Base-by-base conservation (phyloP, 2,888 invertebrate species). In the Platycheirus albimanus region DNA sequence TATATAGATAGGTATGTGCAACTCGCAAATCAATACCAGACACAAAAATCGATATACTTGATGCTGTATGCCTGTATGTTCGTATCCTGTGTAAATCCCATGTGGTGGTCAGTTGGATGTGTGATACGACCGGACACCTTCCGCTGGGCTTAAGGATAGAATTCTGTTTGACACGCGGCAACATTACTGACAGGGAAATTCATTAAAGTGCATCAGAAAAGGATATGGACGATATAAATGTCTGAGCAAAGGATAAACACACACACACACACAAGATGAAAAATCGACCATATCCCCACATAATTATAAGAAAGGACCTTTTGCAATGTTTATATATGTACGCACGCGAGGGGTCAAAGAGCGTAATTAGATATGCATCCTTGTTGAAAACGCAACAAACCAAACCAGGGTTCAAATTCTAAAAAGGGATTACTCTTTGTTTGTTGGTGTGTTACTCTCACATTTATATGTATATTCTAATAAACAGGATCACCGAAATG, bases 331-430 rank as follows among this genome's bases (percentile, higher is more conserved):
- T 78, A 64, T 56, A 13, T 63, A 38, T n/a, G n/a, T n/a, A n/a
- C n/a, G n/a, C n/a, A n/a, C n/a, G 30, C 69, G 6, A 72, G 64
- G 74, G 83, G 83, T 78, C 78, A 83, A 33, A 43, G 64, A 74
- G 78, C 78, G 69, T 78, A 83, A 83, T 83, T 83, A 83, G 83
- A 69, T 83, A 69, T 74, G 78, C 52, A 78, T 72, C 78, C 83
- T 69, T 83, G 64, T 70, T 64, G 51, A 67, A 71, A 75, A 75
- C 69, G 79, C 79, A 80, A 80, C 61, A 80, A 80, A n/a, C n/a
- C n/a, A n/a, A n/a, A n/a, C n/a, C 67, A 67, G 67, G 54, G 58
- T 38, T 71, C 70, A 63, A 58, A 47, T 64, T 69, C 58, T n/a
- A 33, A 56, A 58, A 41, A 64, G 52, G 10, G 30, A 43, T 70